Evolutionary conservation across 2,888 invertebrate genomes (phyloP).

Genomic region (Apamea epomidion): DNA sequence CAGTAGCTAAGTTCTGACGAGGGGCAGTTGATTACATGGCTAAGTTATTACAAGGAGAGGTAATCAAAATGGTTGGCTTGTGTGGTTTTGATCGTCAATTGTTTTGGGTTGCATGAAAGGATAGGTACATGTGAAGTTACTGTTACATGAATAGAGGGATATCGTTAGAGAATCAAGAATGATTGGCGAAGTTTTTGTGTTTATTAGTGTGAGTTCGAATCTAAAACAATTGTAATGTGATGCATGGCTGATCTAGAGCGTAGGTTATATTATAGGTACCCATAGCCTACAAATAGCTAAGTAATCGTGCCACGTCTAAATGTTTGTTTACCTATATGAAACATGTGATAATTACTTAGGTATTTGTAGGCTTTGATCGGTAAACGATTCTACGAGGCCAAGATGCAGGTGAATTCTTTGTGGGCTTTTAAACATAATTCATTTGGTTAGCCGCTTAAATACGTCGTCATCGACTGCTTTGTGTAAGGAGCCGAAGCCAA

Average conservation of each 20-base stretch:
- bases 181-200: background rate
- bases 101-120: background rate
- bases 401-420: background rate
- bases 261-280: no score
- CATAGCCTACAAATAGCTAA: no score
- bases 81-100: slow-evolving; percentile 2
- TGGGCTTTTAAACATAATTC: background rate
- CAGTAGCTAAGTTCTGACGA: slow-evolving; percentile 31
- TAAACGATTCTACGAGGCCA: background rate
- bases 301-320: no score
- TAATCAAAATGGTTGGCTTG: slow-evolving; percentile 7
- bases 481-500: slow-evolving; percentile 4
- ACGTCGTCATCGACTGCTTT: background rate
- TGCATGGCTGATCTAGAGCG: background rate
- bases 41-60: slow-evolving; percentile 14
- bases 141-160: background rate
- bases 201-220: background rate
- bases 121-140: background rate
- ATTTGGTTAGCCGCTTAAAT: background rate
- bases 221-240: background rate
- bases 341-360: no score
- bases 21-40: slow-evolving; percentile 33
- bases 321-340: no score
- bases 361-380: background rate
- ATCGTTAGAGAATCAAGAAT: background rate